A percentile compares a stretch with the other conserved stretches of the same genome.
phyloP scores from a whole-genome alignment of 2,113 vertebrate species.

The Eublepharis macularius region DNA sequence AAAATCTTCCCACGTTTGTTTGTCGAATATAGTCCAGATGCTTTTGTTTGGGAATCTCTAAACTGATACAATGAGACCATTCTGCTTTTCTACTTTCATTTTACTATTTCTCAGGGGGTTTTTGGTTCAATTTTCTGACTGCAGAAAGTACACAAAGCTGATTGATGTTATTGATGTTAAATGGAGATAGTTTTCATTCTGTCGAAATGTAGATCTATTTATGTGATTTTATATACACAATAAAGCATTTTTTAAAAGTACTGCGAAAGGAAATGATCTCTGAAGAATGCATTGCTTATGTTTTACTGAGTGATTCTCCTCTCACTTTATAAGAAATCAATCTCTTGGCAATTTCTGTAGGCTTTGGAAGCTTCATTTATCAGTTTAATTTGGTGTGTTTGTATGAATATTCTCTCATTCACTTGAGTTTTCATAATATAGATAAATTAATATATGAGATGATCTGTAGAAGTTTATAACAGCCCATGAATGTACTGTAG shows the following conservation, averaged over 20 bases:
- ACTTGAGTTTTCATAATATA: background rate
- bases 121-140: background rate
- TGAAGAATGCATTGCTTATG: background rate
- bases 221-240: background rate
- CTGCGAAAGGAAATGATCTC: background rate
- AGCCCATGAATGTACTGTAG: background rate
- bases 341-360: background rate
- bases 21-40: background rate
- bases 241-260: background rate
- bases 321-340: background rate
- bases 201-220: background rate
- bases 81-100: background rate
- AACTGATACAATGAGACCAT: background rate
- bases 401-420: rapidly evolving
- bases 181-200: background rate
- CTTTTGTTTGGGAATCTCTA: no score
- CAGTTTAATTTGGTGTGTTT: rapidly evolving
- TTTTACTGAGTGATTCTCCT: background rate
- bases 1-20: background rate
- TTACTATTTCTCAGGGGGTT: background rate
- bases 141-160: background rate
- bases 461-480: background rate
- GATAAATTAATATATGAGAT: background rate
- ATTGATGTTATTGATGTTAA: background rate
- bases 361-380: background rate